phyloP scores from a whole-genome alignment of 2,113 vertebrate genomes.

The Nipponia nippon region DNA sequence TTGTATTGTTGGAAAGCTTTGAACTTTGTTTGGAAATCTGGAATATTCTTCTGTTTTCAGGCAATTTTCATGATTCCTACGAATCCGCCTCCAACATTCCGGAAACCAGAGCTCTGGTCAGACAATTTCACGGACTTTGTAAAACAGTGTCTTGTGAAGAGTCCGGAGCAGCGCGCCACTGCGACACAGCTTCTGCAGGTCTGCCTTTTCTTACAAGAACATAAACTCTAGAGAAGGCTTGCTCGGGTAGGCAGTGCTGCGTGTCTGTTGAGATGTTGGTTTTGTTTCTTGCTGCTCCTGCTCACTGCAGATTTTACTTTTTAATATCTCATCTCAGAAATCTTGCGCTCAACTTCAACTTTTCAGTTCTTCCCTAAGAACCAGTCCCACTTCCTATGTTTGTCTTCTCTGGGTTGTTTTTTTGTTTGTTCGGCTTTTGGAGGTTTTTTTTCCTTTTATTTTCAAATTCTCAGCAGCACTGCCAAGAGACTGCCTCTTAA shows the following conservation, averaged over 20 bases:
- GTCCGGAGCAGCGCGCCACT: constrained; percentile 86
- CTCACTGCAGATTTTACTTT: neutral
- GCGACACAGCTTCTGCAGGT: constrained; percentile 94
- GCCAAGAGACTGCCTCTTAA: neutral
- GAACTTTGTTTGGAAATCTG: neutral
- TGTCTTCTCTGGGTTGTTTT: neutral
- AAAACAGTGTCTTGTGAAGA: constrained; percentile 90
- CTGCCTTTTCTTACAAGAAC: neutral
- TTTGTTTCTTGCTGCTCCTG: neutral
- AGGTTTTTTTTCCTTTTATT: neutral
- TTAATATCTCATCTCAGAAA: neutral
- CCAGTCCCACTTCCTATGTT: neutral
- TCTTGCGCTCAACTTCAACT: neutral
- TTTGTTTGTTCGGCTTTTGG: neutral
- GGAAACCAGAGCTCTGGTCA: constrained; percentile 87
- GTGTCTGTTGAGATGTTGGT: neutral
- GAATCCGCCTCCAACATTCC: constrained; percentile 89
- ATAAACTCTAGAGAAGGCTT: neutral
- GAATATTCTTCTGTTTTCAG: constrained; percentile 59
- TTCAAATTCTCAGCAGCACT: neutral
- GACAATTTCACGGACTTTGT: constrained; percentile 83
- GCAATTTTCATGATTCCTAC: constrained; percentile 98
- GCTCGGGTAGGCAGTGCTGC: neutral
- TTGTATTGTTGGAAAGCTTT: neutral
- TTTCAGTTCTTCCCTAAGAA: neutral